Percentiles rank a stretch among this genome's conserved stretches.
These are phyloP conservation scores for Mythimna albipuncta DNA, from an alignment of 2,888 invertebrate genomes.

Conservation along the genomic window DNA sequence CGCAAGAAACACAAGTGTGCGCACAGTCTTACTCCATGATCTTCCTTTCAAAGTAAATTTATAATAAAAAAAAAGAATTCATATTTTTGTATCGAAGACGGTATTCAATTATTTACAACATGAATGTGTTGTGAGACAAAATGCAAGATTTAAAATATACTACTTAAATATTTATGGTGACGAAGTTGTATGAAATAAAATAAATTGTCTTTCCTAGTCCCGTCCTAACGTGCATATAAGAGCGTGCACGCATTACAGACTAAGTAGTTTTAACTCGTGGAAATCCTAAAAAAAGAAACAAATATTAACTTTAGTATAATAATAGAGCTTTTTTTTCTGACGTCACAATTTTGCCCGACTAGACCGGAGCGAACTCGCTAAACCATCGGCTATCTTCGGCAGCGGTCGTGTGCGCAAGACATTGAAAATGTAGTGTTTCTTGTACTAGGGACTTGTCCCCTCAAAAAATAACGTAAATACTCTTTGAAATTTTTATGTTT, in stretches of 20 bases:
- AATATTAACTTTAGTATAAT: too few relatives aligned
- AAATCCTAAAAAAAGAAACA: not conserved
- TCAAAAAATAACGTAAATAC: too few relatives aligned
- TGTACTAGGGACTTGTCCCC: too few relatives aligned
- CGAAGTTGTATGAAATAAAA: conserved; percentile 31
- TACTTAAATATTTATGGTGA: conserved; percentile 34
- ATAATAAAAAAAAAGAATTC: conserved; percentile 60
- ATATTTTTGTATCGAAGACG: conserved; percentile 70
- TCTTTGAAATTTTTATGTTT: too few relatives aligned
- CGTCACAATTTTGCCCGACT: too few relatives aligned
- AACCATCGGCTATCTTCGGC: too few relatives aligned
- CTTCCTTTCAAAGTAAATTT: conserved; percentile 71
- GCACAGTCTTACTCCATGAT: conserved; percentile 69
- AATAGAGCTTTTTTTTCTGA: too few relatives aligned
- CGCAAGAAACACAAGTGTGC: conserved; percentile 56
- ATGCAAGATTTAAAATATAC: conserved; percentile 27
- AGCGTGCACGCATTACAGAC: conserved; percentile 41
- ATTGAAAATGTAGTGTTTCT: too few relatives aligned
- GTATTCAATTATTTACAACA: conserved; percentile 62
- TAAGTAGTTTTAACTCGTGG: not conserved
- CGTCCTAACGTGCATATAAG: conserved; percentile 51
- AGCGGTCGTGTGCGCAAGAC: too few relatives aligned
- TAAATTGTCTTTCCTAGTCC: conserved; percentile 49
- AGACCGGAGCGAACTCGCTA: too few relatives aligned
- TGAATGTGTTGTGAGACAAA: conserved; percentile 48